Percentiles rank a stretch among this genome's conserved stretches.
Evolutionary conservation across 2,113 vertebrate species (phyloP).

Genomic region (Empidonax traillii): DNA sequence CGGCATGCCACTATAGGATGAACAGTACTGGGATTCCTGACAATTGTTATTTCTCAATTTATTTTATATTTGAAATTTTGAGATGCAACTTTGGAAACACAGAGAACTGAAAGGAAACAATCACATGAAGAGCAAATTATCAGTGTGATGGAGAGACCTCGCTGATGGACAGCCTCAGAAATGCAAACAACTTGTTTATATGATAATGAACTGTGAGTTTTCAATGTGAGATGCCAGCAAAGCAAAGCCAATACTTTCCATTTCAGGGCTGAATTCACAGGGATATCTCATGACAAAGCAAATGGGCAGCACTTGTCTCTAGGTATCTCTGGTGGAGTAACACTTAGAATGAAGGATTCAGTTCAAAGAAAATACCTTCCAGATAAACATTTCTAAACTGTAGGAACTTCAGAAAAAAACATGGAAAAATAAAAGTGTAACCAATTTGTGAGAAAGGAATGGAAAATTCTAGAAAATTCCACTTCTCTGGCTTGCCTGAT

Average conservation of each 20-base stretch:
- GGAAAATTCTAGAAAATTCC: neutral
- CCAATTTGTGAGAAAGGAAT: neutral
- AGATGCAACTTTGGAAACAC: neutral
- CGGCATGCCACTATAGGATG: neutral
- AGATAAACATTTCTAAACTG: neutral
- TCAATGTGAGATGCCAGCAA: neutral
- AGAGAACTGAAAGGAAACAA: neutral
- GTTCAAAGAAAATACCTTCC: neutral
- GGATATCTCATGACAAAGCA: neutral
- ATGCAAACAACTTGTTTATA: neutral
- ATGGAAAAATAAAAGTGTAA: neutral
- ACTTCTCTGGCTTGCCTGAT: neutral
- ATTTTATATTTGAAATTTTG: neutral
- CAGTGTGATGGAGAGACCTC: neutral
- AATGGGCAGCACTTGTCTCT: neutral
- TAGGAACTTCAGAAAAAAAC: neutral
- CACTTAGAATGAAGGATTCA: neutral
- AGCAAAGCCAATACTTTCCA: neutral
- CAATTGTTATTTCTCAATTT: neutral
- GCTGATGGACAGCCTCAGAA: neutral
- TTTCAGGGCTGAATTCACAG: neutral
- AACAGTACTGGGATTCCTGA: neutral
- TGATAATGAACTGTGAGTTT: neutral
- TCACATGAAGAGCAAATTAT: neutral
- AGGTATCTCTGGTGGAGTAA: neutral